Evolutionary conservation across 2,797 vertebrate genomes (phyloP), one percentile per base, ranked within the genome.

Genomic region (Pipistrellus nathusii): DNA sequence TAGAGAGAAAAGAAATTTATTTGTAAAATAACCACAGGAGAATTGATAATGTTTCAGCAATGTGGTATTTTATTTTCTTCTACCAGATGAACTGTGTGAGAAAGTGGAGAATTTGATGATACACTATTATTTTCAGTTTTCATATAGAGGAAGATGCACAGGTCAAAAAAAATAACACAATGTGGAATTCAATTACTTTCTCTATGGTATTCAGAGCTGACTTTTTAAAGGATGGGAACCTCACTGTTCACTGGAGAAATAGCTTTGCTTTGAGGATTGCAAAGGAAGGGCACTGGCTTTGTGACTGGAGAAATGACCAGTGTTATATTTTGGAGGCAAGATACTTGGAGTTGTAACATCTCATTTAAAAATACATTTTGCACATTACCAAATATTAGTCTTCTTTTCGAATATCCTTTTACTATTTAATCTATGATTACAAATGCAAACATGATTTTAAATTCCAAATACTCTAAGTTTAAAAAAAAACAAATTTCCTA

Each of bases 1-100:
- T 88, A 92, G 41, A 96, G 93, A 98, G 96, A 96, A 97, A 94
- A 97, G 83, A 96, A 97, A 97, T 91, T 94, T 98, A 96, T 97
- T 98, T 97, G 88, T 97, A 97, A 98, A 98, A 95, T 96, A 95
- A 93, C 94, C 92, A 96, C 68, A 96, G 85, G 92, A 96, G 90
- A 97, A 97, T 95, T 88, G 78, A 78, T 94, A 91, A 23, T 77
- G 72, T 96, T 97, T 98, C 92, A 96, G 89, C 62, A 95, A 93
- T 90, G 85, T 86, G 90, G 30, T 85, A 71, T 96, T 94, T 95
- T 88, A 95, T 97, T 94, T 83, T 95, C 51, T 96, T 97, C 95
- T 91, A 91, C 93, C 91, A 97, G 94, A 97, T 85, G 87, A 94
- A 92, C 96, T 94, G 91, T 88, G 35, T 77, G 68, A 91, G 93